Conservation (phyloP, 92 coral and sea anemone genomes). For the Porites divaricata region DNA sequence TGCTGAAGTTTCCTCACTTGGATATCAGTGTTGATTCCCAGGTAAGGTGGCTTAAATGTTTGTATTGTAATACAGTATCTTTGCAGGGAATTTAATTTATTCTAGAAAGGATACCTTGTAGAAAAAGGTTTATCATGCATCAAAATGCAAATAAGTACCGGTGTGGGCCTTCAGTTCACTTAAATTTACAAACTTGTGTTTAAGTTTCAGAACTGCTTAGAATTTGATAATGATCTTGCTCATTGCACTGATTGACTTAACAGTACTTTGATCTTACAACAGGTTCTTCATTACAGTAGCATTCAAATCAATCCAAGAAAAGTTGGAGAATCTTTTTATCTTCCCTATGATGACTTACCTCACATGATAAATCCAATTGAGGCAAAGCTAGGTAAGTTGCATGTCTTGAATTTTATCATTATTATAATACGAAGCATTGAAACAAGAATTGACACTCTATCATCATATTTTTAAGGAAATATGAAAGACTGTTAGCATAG, state of each 20-base stretch:
- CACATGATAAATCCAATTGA: constrained; percentile 96
- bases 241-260: not conserved
- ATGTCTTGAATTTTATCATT: too few relatives aligned
- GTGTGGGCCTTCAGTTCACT: too few relatives aligned
- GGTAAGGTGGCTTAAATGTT: constrained; percentile 38
- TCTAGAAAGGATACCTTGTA: too few relatives aligned
- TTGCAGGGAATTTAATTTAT: too few relatives aligned
- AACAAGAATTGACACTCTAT: too few relatives aligned
- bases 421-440: too few relatives aligned
- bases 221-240: not conserved
- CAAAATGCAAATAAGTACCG: too few relatives aligned
- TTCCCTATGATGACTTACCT: constrained; percentile 79
- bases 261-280: not conserved
- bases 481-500: not conserved
- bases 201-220: not conserved
- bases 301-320: constrained; percentile 71
- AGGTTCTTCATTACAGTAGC: constrained; percentile 88
- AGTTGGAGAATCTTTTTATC: constrained; percentile 54
- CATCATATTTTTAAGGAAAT: not conserved
- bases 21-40: constrained; percentile 90
- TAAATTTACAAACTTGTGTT: not conserved
- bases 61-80: not conserved
- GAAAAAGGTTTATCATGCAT: too few relatives aligned
- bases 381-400: constrained; percentile 83
- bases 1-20: constrained; percentile 74